A percentile compares a stretch with the other conserved stretches of the same genome.
These are phyloP conservation scores for Pogonomyrmex californicus DNA, from an alignment of 1,140 invertebrate genomes.

Conservation along the genomic window DNA sequence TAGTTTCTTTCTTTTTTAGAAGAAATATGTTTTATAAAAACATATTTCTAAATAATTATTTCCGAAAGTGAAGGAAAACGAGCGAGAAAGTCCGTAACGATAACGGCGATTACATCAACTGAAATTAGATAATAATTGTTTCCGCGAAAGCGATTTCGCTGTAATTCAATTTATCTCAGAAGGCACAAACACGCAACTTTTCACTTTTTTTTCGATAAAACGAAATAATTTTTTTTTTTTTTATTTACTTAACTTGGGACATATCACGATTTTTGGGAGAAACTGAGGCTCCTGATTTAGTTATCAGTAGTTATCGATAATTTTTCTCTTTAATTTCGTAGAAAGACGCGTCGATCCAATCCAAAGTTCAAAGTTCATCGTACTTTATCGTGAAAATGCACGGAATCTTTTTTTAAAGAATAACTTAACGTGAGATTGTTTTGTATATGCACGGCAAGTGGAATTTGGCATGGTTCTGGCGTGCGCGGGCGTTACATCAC, in stretches of 20 bases:
- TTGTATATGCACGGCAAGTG: slow-evolving; percentile 10
- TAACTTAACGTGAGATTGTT: neutral
- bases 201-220: neutral
- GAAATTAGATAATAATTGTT: slow-evolving; percentile 24
- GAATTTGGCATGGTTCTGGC: slow-evolving; percentile 60
- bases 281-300: neutral
- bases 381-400: neutral
- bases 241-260: neutral
- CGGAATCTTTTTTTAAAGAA: neutral
- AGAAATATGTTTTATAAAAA: neutral
- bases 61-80: neutral
- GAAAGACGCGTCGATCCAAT: neutral
- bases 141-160: neutral
- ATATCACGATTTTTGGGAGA: neutral
- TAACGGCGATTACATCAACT: neutral
- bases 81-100: neutral
- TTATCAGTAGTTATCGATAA: neutral
- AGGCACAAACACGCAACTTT: neutral
- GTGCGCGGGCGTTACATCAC: slow-evolving; percentile 71
- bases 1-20: neutral
- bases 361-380: too few relatives aligned
- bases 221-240: neutral
- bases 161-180: neutral
- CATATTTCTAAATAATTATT: neutral
- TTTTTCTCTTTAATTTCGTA: neutral